Conservation (phyloP, 1,140 invertebrate species). For the Drosophila setifemur region DNA sequence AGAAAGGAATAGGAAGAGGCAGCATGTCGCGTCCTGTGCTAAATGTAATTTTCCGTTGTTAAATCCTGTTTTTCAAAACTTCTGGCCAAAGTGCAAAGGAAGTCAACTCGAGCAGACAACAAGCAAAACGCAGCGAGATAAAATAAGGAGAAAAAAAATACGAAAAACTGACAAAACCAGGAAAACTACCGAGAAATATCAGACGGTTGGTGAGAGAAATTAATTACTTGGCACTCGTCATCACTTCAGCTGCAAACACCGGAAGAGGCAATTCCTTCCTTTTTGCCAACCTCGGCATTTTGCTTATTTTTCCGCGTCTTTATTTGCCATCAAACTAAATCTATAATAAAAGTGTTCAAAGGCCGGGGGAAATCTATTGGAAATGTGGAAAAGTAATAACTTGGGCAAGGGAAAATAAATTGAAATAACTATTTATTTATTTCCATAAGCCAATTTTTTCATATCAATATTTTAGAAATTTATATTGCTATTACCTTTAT, state of each 20-base stretch:
- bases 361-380: too few species aligned
- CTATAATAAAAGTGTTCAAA: background rate
- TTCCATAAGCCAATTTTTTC: too few species aligned
- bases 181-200: constrained; percentile 32
- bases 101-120: constrained; percentile 72
- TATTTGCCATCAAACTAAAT: background rate
- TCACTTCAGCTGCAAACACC: constrained; percentile 1
- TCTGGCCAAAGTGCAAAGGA: constrained; percentile 73
- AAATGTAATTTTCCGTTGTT: constrained; percentile 80
- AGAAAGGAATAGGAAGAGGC: constrained; percentile 15
- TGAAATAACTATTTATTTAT: too few species aligned
- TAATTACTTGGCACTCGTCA: constrained; percentile 55
- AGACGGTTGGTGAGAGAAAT: constrained; percentile 41
- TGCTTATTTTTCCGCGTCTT: background rate
- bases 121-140: constrained; percentile 43
- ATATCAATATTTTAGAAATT: too few species aligned
- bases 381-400: too few species aligned
- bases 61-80: constrained; percentile 80
- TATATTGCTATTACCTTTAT: too few species aligned
- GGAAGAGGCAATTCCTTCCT: too few species aligned
- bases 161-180: constrained; percentile 16
- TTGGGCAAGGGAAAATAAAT: too few species aligned
- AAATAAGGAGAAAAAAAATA: constrained; percentile 13
- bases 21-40: constrained; percentile 62
- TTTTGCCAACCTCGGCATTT: background rate